These are phyloP conservation scores for Campylorhamphus procurvoides DNA, from an alignment of 2,113 vertebrate genomes.

Conservation along the genomic window DNA sequence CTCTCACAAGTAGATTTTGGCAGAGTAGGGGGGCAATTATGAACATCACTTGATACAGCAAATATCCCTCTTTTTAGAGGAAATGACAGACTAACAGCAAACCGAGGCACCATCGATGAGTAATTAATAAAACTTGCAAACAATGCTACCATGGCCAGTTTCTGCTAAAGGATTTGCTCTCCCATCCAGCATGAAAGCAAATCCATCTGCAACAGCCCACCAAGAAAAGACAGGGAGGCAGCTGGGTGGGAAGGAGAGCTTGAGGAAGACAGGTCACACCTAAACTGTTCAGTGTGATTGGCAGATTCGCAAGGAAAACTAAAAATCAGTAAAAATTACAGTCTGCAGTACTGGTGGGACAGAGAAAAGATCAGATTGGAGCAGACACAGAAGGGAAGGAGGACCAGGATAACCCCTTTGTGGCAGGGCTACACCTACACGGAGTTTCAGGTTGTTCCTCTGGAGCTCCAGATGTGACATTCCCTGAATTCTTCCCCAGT, in stretches of 20 bases:
- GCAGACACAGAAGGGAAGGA: not conserved
- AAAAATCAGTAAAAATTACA: not conserved
- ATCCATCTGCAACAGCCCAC: not conserved
- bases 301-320: not conserved
- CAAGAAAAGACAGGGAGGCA: not conserved
- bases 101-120: not conserved
- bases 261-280: not conserved
- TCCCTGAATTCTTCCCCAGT: not conserved
- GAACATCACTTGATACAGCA: not conserved
- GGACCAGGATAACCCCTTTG: not conserved
- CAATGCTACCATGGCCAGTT: not conserved
- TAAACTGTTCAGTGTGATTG: not conserved
- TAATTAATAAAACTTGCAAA: slow-evolving; percentile 20
- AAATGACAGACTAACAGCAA: slow-evolving; percentile 23
- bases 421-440: not conserved
- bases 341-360: not conserved
- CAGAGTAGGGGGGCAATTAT: not conserved
- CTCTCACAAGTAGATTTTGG: slow-evolving; percentile 28
- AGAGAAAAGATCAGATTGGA: not conserved
- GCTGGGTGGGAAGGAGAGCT: not conserved
- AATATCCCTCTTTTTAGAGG: not conserved
- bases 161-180: not conserved
- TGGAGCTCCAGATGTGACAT: not conserved
- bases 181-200: not conserved
- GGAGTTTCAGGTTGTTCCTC: not conserved